Conservation (phyloP, 2,113 vertebrate species). For the Tamias sibiricus region DNA sequence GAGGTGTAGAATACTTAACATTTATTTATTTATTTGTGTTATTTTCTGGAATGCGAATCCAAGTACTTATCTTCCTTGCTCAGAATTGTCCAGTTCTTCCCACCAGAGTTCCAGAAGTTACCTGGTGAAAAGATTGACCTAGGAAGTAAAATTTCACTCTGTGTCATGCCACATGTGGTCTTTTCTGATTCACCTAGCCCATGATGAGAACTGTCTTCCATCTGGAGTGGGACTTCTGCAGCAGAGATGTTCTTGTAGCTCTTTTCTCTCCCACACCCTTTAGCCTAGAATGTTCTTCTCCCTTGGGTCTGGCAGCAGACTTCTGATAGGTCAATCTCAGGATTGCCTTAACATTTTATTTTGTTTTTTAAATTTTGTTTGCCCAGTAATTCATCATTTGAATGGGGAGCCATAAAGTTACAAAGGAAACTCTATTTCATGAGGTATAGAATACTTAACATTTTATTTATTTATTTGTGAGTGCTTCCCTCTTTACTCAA, state of each 20-base stretch:
- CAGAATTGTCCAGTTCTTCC: not conserved
- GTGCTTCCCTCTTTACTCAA: not conserved
- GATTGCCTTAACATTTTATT: too few relatives aligned
- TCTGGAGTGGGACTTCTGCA: not conserved
- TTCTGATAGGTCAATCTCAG: not conserved
- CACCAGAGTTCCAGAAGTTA: not conserved
- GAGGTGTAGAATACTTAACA: not conserved
- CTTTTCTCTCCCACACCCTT: not conserved
- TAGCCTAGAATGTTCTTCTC: not conserved
- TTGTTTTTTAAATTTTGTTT: too few relatives aligned
- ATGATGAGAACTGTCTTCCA: not conserved
- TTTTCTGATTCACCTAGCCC: not conserved
- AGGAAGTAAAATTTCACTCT: not conserved
- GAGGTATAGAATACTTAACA: not conserved
- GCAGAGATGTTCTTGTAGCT: not conserved
- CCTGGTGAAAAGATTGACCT: not conserved
- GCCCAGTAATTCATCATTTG: not conserved
- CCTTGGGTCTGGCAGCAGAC: not conserved
- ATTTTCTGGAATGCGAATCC: not conserved
- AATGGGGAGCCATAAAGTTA: not conserved
- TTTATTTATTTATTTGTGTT: not conserved
- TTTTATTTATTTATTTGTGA: not conserved
- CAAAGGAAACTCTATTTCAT: not conserved
- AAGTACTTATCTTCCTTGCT: not conserved
- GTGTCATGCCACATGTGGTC: not conserved